Evolutionary conservation across 2,888 invertebrate species (phyloP), one percentile per base, ranked within the genome.

Genomic region (Pyrrhia umbra): DNA sequence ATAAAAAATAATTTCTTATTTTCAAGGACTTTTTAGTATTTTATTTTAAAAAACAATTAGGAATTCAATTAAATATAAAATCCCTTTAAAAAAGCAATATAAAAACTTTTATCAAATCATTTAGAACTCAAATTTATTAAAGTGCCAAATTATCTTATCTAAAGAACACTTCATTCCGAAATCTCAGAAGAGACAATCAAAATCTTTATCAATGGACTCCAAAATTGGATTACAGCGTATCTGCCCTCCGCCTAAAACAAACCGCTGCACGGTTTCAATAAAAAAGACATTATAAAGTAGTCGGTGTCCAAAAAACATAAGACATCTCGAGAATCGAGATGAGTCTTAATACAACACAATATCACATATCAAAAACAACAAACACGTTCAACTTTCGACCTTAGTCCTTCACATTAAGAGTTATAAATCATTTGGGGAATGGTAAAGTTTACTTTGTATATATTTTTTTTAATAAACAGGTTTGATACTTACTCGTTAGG

Each of bases 281-380:
- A 91, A 90, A 91, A 92, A 91, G 83, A 89, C 87, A 90, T 90
- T 88, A 90, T 86, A 82, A 84, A 88, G 90, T 89, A 90, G 92
- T 89, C 86, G 79, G 80, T 75, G 78, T 79, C 79, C 74, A 87
- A 88, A 90, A 88, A 79, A 80, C 76, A 88, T 86, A 84, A 82
- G 84, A 85, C 77, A 75, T 83, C 77, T 68, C 67, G 68, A 80
- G 77, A 72, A 80, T 72, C 79, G 71, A 86, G 85, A 87, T 83
- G 84, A 82, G 59, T 30, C 57, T 75, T 72, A 76, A 66, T 56
- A 73, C 72, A 78, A 82, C 52, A 81, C 13, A 69, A 46, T 50
- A 78, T 50, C 18, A 21, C 16, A 54, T 52, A 3, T 15, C 10
- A 20, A 58, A 51, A 55, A 23, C 16, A 40, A 8, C 23, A 55